Base-by-base conservation (phyloP, 2,888 invertebrate species). In the Antheraea yamamai region DNA sequence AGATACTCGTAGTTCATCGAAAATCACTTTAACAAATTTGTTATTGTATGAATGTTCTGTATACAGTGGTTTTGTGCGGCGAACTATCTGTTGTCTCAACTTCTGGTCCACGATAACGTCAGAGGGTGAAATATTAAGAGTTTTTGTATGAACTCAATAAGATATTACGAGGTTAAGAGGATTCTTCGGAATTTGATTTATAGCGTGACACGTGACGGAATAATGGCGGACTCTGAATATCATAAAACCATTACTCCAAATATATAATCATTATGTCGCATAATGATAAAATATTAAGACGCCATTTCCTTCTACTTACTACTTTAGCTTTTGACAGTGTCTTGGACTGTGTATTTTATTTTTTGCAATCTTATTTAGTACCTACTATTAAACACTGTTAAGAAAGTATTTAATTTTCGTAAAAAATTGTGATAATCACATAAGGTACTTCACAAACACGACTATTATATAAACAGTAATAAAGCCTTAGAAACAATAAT, bases 121-220 rank as follows among this genome's bases (percentile, higher is more conserved):
- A 39, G 70, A 39, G 35, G n/a, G 70, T 70, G 70, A 70, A 70
- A 39, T 70, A 39, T 70, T 39, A 70, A 70, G 70, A 70, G 39
- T 70, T 70, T 70, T 70, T 70, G 70, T 70, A 70, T 70, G 70
- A 70, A 70, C 39, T 39, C 70, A 70, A 70, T 70, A 70, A 70
- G 39, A 39, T 70, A 70, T 70, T 39, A 39, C 70, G 39, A 70
- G n/a, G 70, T 39, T 70, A 70, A 70, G 70, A 70, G 70, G 70
- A 70, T 70, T 70, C 39, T 10, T n/a, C 20, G 35, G 39, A 20
- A 70, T 70, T 39, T 70, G 70, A 70, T 70, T 70, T 70, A 70
- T 70, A 23, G 8, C 10, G 39, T 35, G 39, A 70, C 70, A 70
- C 70, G 39, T 70, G 39, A 39, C 2, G 26, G 64, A 66, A 66